phyloP scores from a whole-genome alignment of 2,797 vertebrate genomes.

The Sebastes trivittatus region DNA sequence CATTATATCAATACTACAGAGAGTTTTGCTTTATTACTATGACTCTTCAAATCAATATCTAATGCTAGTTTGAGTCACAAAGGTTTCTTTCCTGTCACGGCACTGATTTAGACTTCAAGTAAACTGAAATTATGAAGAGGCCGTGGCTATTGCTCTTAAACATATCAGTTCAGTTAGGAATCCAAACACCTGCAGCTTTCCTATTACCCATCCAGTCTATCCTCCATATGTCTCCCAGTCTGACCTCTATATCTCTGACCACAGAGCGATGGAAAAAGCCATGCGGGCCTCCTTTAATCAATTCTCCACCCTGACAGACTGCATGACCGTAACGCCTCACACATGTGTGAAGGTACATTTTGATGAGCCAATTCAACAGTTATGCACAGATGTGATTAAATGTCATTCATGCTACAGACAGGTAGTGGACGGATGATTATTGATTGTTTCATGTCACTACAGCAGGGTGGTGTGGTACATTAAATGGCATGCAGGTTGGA shows the following conservation, averaged over 20 bases:
- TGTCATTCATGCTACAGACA: neutral
- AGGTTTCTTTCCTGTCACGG: neutral
- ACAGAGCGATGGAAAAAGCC: constrained; percentile 4
- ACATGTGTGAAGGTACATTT: constrained; percentile 44
- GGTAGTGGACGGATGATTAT: neutral
- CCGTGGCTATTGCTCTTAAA: neutral
- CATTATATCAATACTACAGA: neutral
- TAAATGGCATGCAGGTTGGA: neutral
- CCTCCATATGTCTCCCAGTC: constrained; percentile 18
- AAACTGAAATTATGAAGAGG: neutral
- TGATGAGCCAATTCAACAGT: constrained; percentile 38
- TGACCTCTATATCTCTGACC: constrained; percentile 32
- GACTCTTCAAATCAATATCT: neutral
- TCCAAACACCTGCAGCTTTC: neutral
- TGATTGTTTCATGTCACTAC: neutral
- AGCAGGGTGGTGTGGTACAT: neutral
- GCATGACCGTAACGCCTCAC: constrained; percentile 29
- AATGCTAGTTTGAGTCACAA: neutral
- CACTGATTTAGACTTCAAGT: neutral
- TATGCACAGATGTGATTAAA: constrained; percentile 20
- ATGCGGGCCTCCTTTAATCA: constrained; percentile 49
- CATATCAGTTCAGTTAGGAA: neutral
- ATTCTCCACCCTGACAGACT: constrained; percentile 51
- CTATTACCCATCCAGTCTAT: constrained; percentile 11
- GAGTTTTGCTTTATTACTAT: neutral